A percentile compares a stretch with the other conserved stretches of the same genome.
Evolutionary conservation across 2,797 vertebrate genomes (phyloP).

Genomic region (Salarias fasciatus): DNA sequence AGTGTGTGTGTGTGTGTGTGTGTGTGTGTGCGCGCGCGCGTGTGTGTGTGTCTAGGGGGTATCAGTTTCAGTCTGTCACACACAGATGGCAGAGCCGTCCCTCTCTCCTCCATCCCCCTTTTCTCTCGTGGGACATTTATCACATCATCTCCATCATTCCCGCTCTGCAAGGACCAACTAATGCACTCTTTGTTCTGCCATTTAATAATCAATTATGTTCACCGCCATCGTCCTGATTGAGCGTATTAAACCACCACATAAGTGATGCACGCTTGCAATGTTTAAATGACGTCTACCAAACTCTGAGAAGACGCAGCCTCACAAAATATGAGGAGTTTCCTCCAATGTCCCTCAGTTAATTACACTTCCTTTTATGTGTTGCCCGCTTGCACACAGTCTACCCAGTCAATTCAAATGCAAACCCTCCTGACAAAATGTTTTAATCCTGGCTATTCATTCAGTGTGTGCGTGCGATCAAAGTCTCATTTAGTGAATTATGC

Average conservation of each 20-base stretch:
- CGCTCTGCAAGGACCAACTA: conserved; percentile 19
- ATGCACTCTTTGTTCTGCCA: conserved; percentile 28
- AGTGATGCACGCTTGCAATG: background rate
- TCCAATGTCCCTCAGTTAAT: background rate
- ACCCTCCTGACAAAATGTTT: background rate
- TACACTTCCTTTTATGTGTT: background rate
- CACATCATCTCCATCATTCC: conserved; percentile 40
- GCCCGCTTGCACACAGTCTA: background rate
- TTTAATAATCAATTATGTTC: conserved; percentile 4
- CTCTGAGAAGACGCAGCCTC: background rate
- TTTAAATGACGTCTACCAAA: background rate
- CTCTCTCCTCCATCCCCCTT: conserved; percentile 4
- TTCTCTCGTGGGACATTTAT: conserved; percentile 30
- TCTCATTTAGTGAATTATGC: conserved; percentile 17
- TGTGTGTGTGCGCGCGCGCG: conserved; percentile 8
- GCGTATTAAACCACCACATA: background rate
- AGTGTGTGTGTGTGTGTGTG: conserved; percentile 4
- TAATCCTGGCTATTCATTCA: conserved; percentile 11
- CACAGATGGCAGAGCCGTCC: conserved; percentile 74
- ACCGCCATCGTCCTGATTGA: background rate
- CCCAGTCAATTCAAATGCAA: background rate
- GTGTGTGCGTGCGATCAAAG: conserved; percentile 8
- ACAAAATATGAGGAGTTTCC: background rate
- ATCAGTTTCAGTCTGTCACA: conserved; percentile 78
- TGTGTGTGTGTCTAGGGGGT: conserved; percentile 41